Evolutionary conservation across 1,140 invertebrate genomes (phyloP).

Genomic region (Cyrtorhinus lividipennis): DNA sequence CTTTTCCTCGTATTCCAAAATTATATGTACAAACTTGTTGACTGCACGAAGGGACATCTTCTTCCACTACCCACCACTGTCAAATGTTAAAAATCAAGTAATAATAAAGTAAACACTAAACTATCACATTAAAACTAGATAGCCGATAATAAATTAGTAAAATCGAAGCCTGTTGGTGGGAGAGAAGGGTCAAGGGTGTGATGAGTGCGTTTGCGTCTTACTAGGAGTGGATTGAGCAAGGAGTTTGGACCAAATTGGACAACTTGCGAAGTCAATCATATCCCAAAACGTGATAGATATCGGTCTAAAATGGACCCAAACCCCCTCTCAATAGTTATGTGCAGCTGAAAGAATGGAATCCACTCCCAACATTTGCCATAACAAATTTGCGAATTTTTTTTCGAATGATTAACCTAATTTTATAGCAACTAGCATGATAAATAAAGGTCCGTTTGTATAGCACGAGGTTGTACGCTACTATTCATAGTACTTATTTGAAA

Average conservation of each 20-base stretch:
- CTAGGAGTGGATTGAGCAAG: too few species aligned
- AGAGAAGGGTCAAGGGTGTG: background rate
- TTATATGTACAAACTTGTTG: slow-evolving; percentile 12
- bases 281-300: too few species aligned
- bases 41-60: slow-evolving; percentile 12
- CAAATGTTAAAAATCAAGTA: slow-evolving; percentile 5
- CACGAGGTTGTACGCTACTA: background rate
- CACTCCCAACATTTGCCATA: slow-evolving; percentile 15
- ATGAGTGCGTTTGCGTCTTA: background rate
- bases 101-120: background rate
- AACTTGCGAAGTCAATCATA: too few species aligned
- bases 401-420: background rate
- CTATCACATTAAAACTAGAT: slow-evolving; percentile 11
- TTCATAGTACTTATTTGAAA: slow-evolving; percentile 2
- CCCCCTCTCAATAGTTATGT: background rate
- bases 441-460: background rate
- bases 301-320: background rate
- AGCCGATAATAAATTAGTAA: slow-evolving; percentile 18
- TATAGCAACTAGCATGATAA: background rate
- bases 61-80: background rate
- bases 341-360: background rate
- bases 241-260: too few species aligned
- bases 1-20: background rate
- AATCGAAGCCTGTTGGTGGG: slow-evolving; percentile 17
- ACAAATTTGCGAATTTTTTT: background rate